Percentiles rank a stretch among this genome's conserved stretches.
Evolutionary conservation across 2,113 vertebrate species (phyloP).

Genomic region (Gymnocephalus cernua): DNA sequence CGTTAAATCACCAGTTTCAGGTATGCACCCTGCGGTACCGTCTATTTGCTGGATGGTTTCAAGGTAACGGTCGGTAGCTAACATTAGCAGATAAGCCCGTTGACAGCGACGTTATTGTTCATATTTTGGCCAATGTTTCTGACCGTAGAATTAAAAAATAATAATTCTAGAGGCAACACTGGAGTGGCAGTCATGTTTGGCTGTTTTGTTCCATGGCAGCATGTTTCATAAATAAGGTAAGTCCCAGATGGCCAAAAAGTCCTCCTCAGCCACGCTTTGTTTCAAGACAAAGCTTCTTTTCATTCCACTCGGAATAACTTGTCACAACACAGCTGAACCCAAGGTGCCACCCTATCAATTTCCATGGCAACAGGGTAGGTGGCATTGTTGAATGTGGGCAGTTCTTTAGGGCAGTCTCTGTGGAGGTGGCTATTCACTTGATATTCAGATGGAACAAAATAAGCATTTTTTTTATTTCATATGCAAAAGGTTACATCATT

Average conservation of each 20-base stretch:
- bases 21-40: too few relatives aligned
- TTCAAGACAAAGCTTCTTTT: slow-evolving; percentile 58
- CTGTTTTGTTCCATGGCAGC: slow-evolving; percentile 39
- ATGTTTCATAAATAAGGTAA: slow-evolving; percentile 64
- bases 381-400: slow-evolving; percentile 34
- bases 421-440: slow-evolving; percentile 1
- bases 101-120: too few relatives aligned
- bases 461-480: not conserved
- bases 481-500: not conserved
- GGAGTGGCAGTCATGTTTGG: slow-evolving; percentile 41
- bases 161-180: too few relatives aligned
- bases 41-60: too few relatives aligned
- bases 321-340: slow-evolving; percentile 57
- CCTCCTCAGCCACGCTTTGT: slow-evolving; percentile 50
- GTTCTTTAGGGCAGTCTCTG: slow-evolving; percentile 3
- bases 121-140: too few relatives aligned
- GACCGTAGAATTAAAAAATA: too few relatives aligned
- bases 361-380: slow-evolving; percentile 53
- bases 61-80: too few relatives aligned
- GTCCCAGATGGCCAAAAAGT: slow-evolving; percentile 47
- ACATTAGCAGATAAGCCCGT: too few relatives aligned
- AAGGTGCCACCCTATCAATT: slow-evolving; percentile 61
- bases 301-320: slow-evolving; percentile 70
- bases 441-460: slow-evolving; percentile 3
- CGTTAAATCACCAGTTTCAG: too few relatives aligned